These are phyloP conservation scores for Eurois occulta DNA, from an alignment of 2,888 invertebrate genomes.

Conservation along the genomic window DNA sequence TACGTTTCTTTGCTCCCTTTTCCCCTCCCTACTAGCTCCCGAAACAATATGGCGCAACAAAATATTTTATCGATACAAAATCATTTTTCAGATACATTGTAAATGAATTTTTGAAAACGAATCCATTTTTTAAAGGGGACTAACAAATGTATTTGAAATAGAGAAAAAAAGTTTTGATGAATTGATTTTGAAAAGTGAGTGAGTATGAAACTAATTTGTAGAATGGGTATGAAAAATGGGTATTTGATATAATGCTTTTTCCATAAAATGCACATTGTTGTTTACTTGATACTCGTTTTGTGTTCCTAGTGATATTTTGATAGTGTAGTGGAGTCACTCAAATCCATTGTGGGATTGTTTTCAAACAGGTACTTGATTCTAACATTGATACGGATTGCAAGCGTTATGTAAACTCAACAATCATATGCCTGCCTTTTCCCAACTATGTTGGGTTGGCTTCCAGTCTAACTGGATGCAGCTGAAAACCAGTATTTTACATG, in stretches of 20 bases:
- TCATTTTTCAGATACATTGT: constrained; percentile 37
- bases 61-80: constrained; percentile 53
- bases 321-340: neutral
- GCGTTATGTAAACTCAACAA: neutral
- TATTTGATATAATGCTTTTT: constrained; percentile 1
- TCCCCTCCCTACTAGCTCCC: constrained; percentile 7
- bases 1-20: constrained; percentile 1
- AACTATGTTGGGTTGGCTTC: too few relatives aligned
- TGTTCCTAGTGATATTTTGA: neutral
- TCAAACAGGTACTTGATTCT: neutral
- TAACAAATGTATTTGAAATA: constrained; percentile 27
- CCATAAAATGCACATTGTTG: neutral
- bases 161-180: constrained; percentile 22
- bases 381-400: neutral
- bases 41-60: constrained; percentile 41
- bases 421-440: too few relatives aligned
- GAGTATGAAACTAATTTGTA: constrained; percentile 5
- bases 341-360: neutral
- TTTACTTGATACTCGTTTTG: neutral
- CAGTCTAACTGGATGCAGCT: too few relatives aligned
- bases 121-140: constrained; percentile 44
- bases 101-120: constrained; percentile 17
- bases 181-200: constrained; percentile 31
- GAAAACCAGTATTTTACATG: too few relatives aligned
- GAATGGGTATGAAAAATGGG: neutral